Conservation (phyloP, 2,888 invertebrate genomes). For the Mythimna ferrago region DNA sequence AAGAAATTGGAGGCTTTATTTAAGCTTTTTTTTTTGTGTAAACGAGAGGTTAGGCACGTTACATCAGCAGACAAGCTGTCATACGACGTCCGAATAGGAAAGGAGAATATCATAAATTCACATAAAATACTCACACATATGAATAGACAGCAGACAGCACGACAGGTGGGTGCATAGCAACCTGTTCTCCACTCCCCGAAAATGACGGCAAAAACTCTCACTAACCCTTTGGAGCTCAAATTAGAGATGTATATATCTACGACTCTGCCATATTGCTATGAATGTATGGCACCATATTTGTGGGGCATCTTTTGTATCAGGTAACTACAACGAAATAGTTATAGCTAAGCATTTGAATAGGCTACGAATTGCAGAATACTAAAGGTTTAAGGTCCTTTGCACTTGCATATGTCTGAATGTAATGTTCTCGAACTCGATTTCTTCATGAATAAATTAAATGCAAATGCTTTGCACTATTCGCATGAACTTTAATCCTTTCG, state of each 20-base stretch:
- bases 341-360: background rate
- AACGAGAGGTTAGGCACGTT: constrained; percentile 31
- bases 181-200: constrained; percentile 78
- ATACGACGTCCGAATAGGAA: constrained; percentile 38
- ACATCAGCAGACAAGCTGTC: constrained; percentile 55
- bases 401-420: background rate
- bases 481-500: constrained; percentile 17
- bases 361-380: background rate
- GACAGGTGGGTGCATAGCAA: constrained; percentile 81
- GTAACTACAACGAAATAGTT: background rate
- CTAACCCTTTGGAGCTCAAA: constrained; percentile 77
- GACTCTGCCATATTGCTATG: constrained; percentile 43
- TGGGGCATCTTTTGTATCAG: constrained; percentile 11
- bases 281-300: constrained; percentile 17
- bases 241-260: constrained; percentile 52
- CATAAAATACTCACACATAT: constrained; percentile 58
- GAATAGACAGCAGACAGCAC: constrained; percentile 67
- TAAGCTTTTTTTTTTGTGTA: constrained; percentile 28
- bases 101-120: constrained; percentile 63
- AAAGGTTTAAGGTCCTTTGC: background rate
- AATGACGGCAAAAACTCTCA: constrained; percentile 85
- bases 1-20: constrained; percentile 32
- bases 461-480: constrained; percentile 26
- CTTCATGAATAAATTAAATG: constrained; percentile 19
- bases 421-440: constrained; percentile 20